These are phyloP conservation scores for Subanguina moxae DNA, from an alignment of 1,140 invertebrate species.

Conservation along the genomic window DNA sequence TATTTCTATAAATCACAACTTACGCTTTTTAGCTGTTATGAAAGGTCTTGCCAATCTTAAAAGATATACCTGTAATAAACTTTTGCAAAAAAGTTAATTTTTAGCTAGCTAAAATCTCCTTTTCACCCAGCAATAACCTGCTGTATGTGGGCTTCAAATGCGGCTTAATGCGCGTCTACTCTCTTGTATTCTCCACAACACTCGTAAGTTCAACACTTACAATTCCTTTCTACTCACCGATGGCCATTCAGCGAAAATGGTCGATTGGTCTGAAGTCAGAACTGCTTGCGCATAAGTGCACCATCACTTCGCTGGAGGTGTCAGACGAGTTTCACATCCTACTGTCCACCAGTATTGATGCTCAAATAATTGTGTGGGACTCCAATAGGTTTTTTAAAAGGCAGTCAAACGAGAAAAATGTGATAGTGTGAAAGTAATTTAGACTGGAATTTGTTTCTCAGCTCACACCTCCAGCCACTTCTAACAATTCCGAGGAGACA, in stretches of 20 bases:
- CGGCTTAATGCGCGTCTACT: conserved; percentile 41
- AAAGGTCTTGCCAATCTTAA: no score
- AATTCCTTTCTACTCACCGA: conserved; percentile 2
- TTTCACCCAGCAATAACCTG: conserved; percentile 30
- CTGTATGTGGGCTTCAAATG: conserved; percentile 43
- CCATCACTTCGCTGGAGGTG: conserved; percentile 36
- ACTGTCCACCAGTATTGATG: conserved; percentile 40
- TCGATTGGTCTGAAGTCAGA: conserved; percentile 22
- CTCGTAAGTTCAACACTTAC: conserved; percentile 20
- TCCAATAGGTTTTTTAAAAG: conserved; percentile 35
- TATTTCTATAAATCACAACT: no score
- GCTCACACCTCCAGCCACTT: conserved; percentile 21
- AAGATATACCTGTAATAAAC: not conserved
- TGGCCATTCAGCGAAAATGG: conserved; percentile 41
- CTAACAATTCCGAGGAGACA: conserved; percentile 21
- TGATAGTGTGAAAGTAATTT: not conserved
- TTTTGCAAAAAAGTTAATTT: no score
- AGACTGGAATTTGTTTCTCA: conserved; percentile 27
- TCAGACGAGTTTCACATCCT: conserved; percentile 46
- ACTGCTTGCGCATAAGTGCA: conserved; percentile 33
- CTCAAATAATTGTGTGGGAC: conserved; percentile 41
- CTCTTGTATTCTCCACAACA: conserved; percentile 10
- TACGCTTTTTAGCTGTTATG: no score
- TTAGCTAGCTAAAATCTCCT: conserved; percentile 29
- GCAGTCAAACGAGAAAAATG: not conserved